Evolutionary conservation across 2,113 vertebrate genomes (phyloP), one percentile per base, ranked within the genome.

Genomic region (Charina bottae): DNA sequence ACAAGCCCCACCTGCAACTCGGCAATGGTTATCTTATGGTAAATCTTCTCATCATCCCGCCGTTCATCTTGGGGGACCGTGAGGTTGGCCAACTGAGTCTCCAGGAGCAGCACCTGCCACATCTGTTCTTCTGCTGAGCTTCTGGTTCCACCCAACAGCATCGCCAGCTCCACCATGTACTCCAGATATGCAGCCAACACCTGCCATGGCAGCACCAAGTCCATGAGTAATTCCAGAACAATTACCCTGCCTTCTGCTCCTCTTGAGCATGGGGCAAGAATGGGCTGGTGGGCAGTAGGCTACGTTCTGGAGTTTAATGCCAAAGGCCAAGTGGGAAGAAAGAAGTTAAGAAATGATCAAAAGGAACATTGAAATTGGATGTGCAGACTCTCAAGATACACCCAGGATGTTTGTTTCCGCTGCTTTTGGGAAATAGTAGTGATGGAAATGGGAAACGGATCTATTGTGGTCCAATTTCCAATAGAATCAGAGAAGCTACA

Each of bases 131-230:
- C 97, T 0, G 98, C 98, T 90, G 98, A 96, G 89, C 96, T 96
- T 0, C 94, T 97, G 49, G 90, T 94, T 0, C 99, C 99, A 0
- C 99, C 99, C 91, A 99, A 97, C 93, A 99, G 97, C 3, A 97
- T 90, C 2, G 99, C 98, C 96, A 99, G 96, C 96, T 99, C 99
- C 94, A 99, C 98, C 99, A 99, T 99, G 97, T 99, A 99, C 90
- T 99, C 98, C 97, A 99, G 97, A 95, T 99, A 99, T 0, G 98
- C 99, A 58, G 97, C 96, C 91, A 99, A 96, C 59, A 99, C 99
- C 98, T 99, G 95, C 23, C 0, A 68, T 24, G 53, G 92, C 0
- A 33, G 85, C 24, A 0, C 83, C 55, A 49, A 37, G 85, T 23
- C 28, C 3, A 4, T 1, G 37, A 55, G 64, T 6, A 4, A 88